These are phyloP conservation scores for Silurus meridionalis DNA, from an alignment of 2,113 vertebrate species.

Conservation along the genomic window DNA sequence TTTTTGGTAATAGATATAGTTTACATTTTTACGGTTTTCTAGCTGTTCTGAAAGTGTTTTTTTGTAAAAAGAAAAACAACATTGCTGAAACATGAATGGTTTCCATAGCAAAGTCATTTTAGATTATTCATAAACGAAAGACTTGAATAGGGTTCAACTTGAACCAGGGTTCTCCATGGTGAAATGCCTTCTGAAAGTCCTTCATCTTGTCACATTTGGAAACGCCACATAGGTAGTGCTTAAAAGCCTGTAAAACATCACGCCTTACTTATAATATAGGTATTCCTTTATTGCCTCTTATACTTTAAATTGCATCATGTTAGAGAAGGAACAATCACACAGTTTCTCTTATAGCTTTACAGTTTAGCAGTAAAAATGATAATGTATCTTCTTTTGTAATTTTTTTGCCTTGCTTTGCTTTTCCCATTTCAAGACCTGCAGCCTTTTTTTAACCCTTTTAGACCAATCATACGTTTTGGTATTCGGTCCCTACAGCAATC, in stretches of 20 bases:
- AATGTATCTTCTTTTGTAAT: too few relatives aligned
- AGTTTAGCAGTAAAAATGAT: not conserved
- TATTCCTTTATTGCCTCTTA: not conserved
- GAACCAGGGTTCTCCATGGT: not conserved
- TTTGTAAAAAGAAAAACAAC: not conserved
- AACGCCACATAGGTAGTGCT: not conserved
- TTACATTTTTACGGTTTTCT: not conserved
- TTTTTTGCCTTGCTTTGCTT: not conserved
- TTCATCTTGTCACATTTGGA: not conserved
- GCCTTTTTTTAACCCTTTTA: not conserved
- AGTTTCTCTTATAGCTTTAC: not conserved
- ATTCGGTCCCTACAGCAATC: not conserved
- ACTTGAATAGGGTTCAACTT: too few relatives aligned
- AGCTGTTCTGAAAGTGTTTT: not conserved
- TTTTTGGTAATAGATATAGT: not conserved
- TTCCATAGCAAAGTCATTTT: not conserved
- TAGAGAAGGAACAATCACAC: not conserved
- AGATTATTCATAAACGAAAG: too few relatives aligned
- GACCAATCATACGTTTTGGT: not conserved
- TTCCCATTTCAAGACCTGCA: not conserved
- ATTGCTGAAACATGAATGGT: not conserved
- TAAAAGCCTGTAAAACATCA: not conserved
- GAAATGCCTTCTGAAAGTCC: not conserved
- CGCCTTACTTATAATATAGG: not conserved
- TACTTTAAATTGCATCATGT: not conserved